Percentiles rank a stretch among this genome's conserved stretches.
phyloP scores from a whole-genome alignment of 2,113 vertebrate species.

The Nannobrachium achirus region DNA sequence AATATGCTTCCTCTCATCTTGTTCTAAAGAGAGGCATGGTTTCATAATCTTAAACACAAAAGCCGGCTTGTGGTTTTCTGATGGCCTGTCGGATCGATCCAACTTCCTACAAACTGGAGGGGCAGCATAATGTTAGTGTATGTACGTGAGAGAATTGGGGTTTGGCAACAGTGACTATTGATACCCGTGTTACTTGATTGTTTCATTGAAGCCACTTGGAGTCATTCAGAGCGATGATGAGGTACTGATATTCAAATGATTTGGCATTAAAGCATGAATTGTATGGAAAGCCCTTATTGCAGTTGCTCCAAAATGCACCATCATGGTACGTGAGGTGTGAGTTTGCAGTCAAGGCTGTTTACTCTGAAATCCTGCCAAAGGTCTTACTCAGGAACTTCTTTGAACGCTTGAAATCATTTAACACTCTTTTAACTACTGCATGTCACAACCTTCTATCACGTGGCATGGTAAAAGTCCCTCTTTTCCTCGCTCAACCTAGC shows the following conservation, averaged over 20 bases:
- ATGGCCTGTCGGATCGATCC: slow-evolving; percentile 33
- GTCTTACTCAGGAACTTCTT: slow-evolving; percentile 72
- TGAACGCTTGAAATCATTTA: slow-evolving; percentile 44
- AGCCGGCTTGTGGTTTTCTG: slow-evolving; percentile 53
- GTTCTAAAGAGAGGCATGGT: slow-evolving; percentile 57
- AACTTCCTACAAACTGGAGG: slow-evolving; percentile 20
- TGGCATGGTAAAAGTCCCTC: slow-evolving; percentile 36
- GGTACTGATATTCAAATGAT: slow-evolving; percentile 41
- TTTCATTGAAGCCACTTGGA: slow-evolving; percentile 16
- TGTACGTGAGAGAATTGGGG: slow-evolving; percentile 52
- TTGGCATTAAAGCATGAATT: slow-evolving; percentile 38
- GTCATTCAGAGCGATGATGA: slow-evolving; percentile 29
- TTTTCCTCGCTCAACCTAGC: slow-evolving; percentile 9
- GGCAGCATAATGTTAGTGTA: slow-evolving; percentile 25
- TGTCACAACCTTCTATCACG: slow-evolving; percentile 18
- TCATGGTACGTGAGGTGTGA: slow-evolving; percentile 28
- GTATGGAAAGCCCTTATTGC: slow-evolving; percentile 36
- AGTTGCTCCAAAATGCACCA: slow-evolving; percentile 31
- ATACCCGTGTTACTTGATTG: slow-evolving; percentile 22
- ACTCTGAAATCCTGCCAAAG: slow-evolving; percentile 70
- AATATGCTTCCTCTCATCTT: slow-evolving; percentile 60
- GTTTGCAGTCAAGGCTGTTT: slow-evolving; percentile 55
- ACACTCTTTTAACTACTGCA: slow-evolving; percentile 32
- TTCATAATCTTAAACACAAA: slow-evolving; percentile 54
- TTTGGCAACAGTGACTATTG: slow-evolving; percentile 1